These are phyloP conservation scores for Triplophysa dalaica DNA, from an alignment of 2,113 vertebrate species.

Conservation along the genomic window DNA sequence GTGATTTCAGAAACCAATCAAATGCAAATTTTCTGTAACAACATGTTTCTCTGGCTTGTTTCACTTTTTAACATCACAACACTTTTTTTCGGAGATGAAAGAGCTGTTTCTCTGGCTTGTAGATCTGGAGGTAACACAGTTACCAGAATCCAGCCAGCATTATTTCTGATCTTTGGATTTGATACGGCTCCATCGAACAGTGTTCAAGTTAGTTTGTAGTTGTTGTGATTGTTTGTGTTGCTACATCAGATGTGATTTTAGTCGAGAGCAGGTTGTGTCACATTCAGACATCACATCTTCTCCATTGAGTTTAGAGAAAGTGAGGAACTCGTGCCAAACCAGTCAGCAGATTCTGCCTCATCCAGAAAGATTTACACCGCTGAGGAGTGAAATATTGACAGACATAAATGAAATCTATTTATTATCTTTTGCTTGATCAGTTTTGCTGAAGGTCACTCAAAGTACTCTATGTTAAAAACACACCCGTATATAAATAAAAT, in stretches of 20 bases:
- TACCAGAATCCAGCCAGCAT: not conserved
- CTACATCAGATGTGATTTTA: not conserved
- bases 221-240: not conserved
- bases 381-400: not conserved
- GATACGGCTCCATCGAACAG: constrained; percentile 46
- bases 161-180: constrained; percentile 31
- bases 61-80: not conserved
- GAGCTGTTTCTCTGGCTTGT: not conserved
- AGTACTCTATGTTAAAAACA: no score
- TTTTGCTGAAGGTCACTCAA: not conserved
- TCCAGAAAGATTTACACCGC: not conserved
- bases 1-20: constrained; percentile 10
- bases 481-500: no score
- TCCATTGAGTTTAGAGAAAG: not conserved
- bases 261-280: no score
- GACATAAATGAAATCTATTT: not conserved
- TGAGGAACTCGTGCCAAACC: constrained; percentile 8
- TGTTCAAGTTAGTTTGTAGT: not conserved
- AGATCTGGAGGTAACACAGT: not conserved
- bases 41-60: constrained; percentile 7
- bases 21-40: constrained; percentile 25
- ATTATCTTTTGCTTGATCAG: no score
- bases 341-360: constrained; percentile 8
- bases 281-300: not conserved
- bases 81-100: not conserved